Percentiles rank a stretch among this genome's conserved stretches.
These are phyloP conservation scores for Dasyurus viverrinus DNA, from an alignment of 2,113 vertebrate species.

Conservation along the genomic window DNA sequence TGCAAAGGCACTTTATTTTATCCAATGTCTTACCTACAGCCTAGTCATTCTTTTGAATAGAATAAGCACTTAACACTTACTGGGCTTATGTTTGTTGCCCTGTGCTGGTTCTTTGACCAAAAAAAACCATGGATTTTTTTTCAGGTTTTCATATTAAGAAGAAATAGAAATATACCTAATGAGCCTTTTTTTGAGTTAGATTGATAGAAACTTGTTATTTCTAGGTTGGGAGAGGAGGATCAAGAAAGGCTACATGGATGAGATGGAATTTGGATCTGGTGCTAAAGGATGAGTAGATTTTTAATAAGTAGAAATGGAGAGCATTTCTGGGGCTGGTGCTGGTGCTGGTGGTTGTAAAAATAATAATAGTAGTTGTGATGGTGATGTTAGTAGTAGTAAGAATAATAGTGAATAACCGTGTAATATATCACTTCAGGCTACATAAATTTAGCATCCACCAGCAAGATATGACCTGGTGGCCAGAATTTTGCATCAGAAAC, in stretches of 20 bases:
- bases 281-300: background rate
- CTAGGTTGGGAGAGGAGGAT: background rate
- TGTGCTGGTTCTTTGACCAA: background rate
- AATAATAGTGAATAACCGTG: background rate
- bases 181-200: background rate
- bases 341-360: background rate
- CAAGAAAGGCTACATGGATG: background rate
- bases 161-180: background rate
- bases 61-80: background rate
- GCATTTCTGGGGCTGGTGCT: background rate
- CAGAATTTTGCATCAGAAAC: background rate
- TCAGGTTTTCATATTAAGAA: background rate
- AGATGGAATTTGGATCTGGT: background rate
- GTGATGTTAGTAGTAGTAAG: no score
- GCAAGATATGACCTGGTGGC: no score
- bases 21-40: background rate
- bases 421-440: no score
- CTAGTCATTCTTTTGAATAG: background rate
- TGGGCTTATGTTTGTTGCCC: background rate
- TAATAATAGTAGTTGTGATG: background rate
- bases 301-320: background rate
- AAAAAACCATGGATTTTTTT: background rate
- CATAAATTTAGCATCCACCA: no score
- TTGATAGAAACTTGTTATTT: background rate
- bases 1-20: background rate